Evolutionary conservation across 2,888 invertebrate species (phyloP).

Genomic region (Cataglyphis livida): DNA sequence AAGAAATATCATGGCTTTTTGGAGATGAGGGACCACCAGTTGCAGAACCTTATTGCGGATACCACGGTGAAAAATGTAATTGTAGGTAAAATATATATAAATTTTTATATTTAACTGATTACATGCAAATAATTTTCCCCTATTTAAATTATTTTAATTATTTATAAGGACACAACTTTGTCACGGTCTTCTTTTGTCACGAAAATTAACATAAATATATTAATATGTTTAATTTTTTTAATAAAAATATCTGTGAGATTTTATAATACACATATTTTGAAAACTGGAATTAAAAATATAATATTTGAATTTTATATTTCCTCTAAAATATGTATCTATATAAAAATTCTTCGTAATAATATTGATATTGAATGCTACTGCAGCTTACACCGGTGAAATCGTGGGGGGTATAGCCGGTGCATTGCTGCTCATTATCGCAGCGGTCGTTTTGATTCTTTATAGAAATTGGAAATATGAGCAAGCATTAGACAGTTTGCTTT

Average conservation of each 20-base stretch:
- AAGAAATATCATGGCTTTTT: slow-evolving; percentile 91
- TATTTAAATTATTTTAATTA: no score
- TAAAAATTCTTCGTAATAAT: background rate
- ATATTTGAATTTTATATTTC: background rate
- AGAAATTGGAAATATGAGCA: slow-evolving; percentile 98
- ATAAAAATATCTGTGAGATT: background rate
- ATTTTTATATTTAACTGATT: background rate
- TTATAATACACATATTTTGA: background rate
- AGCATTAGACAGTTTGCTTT: slow-evolving; percentile 95
- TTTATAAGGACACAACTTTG: background rate
- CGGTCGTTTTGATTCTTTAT: slow-evolving; percentile 92
- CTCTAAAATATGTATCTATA: background rate
- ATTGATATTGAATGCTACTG: background rate
- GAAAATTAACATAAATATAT: background rate
- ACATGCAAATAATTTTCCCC: background rate
- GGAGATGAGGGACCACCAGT: slow-evolving; percentile 90
- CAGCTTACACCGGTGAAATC: slow-evolving; percentile 94
- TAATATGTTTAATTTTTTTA: background rate
- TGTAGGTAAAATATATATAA: slow-evolving; percentile 88
- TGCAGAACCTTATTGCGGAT: slow-evolving; percentile 96
- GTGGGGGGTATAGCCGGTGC: slow-evolving; percentile 93
- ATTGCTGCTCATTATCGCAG: slow-evolving; percentile 89
- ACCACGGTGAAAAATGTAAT: slow-evolving; percentile 95
- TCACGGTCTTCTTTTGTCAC: background rate
- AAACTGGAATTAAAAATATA: background rate